Conservation (phyloP, 2,113 vertebrate genomes). For the Pao palembangensis region DNA sequence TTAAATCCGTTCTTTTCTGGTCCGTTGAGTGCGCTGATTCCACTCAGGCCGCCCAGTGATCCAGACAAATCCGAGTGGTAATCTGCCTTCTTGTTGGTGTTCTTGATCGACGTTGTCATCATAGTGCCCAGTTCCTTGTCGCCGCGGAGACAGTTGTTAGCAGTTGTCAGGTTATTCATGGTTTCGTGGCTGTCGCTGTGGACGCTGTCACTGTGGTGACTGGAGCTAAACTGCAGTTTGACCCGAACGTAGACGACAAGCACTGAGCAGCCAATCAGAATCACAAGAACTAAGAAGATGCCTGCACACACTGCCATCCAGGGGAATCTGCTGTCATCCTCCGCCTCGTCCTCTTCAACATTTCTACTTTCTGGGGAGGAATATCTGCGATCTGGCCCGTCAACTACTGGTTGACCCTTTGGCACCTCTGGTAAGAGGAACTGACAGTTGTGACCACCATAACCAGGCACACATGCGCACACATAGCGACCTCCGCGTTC, state of each 20-base stretch:
- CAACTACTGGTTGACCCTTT: conserved; percentile 72
- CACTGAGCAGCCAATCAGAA: conserved; percentile 87
- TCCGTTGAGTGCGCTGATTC: conserved; percentile 56
- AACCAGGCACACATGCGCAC: conserved; percentile 88
- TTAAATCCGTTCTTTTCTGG: conserved; percentile 86
- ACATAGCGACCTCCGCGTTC: conserved; percentile 86
- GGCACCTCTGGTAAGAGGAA: conserved; percentile 85
- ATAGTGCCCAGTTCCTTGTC: conserved; percentile 89
- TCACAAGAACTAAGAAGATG: conserved; percentile 85
- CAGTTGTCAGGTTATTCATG: conserved; percentile 92
- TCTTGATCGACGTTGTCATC: conserved; percentile 90
- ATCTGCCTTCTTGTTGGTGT: conserved; percentile 97
- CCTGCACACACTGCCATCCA: conserved; percentile 92
- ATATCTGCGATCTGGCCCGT: conserved; percentile 80
- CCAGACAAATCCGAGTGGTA: conserved; percentile 81
- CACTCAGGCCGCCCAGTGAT: conserved; percentile 61
- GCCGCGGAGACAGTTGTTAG: conserved; percentile 85
- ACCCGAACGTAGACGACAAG: conserved; percentile 85
- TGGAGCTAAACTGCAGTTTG: conserved; percentile 80
- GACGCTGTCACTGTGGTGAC: conserved; percentile 75
- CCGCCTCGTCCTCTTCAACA: conserved; percentile 52
- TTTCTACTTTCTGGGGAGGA: conserved; percentile 68
- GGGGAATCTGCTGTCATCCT: conserved; percentile 77
- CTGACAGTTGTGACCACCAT: conserved; percentile 93
- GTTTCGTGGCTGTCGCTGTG: conserved; percentile 86